Evolutionary conservation across 2,888 invertebrate genomes (phyloP), one percentile per base, ranked within the genome.

Genomic region (Eumacrocentrus americanus): DNA sequence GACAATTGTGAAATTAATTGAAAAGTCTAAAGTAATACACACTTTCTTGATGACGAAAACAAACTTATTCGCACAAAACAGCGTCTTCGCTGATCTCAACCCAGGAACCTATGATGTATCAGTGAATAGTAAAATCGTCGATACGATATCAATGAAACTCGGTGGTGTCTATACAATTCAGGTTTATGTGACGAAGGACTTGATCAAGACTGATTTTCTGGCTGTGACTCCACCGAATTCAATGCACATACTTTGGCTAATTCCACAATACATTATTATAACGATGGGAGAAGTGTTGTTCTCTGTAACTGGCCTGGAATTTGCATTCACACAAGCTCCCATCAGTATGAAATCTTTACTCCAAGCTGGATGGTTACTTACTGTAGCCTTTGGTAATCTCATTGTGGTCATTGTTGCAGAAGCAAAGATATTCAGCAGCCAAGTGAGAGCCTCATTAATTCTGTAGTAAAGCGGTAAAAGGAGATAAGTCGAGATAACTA

Each of bases 211-310:
- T 20, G 80, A 81, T 7, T 67, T 75, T 58, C 71, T 84, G 9
- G 80, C 75, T 3, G 83, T 91, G 23, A 89, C 91, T 0, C 81
- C 86, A 1, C 86, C 91, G 0, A 94, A 92, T 78, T 85, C 86
- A 1, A 79, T 96, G 1, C 91, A 92, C 71, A 92, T 97, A 74
- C 78, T 93, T 3, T 92, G 89, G 90, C 87, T 95, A 72, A 76
- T 98, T 16, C 98, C 98, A 0, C 98, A 98, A 79, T 97, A 96
- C 77, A 82, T 97, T 50, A 84, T 97, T 12, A 91, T 99, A 72
- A 96, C 98, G 0, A 87, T 91, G 72, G 98, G 90, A 0, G 98
- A 99, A 82, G 91, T 98, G 40, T 91, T 98, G 89, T 95, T 97
- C 80, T 94, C 96, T 0, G 91, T 98, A 22, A 97, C 98, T 0